These are phyloP conservation scores for Eupithecia pulchellata DNA, from an alignment of 2,888 invertebrate species.

Conservation along the genomic window DNA sequence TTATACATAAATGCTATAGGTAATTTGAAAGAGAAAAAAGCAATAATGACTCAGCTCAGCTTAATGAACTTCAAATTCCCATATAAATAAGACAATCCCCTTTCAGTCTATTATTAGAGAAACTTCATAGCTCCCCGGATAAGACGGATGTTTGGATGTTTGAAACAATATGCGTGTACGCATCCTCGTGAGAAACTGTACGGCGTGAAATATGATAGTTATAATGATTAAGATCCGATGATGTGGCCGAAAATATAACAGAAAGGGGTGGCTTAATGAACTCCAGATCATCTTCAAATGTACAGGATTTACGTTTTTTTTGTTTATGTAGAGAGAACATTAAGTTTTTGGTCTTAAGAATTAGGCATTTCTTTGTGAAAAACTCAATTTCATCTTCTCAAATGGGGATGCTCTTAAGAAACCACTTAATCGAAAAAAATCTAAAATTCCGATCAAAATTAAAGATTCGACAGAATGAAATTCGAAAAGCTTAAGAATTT, in stretches of 20 bases:
- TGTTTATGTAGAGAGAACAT: too few relatives aligned
- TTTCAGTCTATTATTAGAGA: constrained; percentile 25
- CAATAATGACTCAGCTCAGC: not conserved
- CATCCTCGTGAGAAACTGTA: constrained; percentile 41
- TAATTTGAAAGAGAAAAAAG: too few relatives aligned
- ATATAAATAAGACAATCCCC: constrained; percentile 29
- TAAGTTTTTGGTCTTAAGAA: too few relatives aligned
- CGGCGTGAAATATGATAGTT: constrained; percentile 29
- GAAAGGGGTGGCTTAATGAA: not conserved
- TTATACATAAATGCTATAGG: too few relatives aligned
- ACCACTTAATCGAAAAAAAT: too few relatives aligned
- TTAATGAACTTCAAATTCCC: constrained; percentile 23
- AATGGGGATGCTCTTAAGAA: too few relatives aligned
- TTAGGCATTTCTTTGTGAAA: too few relatives aligned
- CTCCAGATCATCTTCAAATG: not conserved
- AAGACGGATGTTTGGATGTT: constrained; percentile 27
- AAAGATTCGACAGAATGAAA: too few relatives aligned
- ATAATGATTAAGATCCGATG: constrained; percentile 16
- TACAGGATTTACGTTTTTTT: not conserved
- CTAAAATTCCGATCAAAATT: too few relatives aligned
- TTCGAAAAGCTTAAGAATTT: too few relatives aligned
- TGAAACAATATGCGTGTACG: constrained; percentile 34
- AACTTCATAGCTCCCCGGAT: constrained; percentile 18
- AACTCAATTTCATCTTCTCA: too few relatives aligned
- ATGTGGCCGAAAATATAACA: not conserved